Evolutionary conservation across 2,113 vertebrate genomes (phyloP).

Genomic region (Orycteropus afer): DNA sequence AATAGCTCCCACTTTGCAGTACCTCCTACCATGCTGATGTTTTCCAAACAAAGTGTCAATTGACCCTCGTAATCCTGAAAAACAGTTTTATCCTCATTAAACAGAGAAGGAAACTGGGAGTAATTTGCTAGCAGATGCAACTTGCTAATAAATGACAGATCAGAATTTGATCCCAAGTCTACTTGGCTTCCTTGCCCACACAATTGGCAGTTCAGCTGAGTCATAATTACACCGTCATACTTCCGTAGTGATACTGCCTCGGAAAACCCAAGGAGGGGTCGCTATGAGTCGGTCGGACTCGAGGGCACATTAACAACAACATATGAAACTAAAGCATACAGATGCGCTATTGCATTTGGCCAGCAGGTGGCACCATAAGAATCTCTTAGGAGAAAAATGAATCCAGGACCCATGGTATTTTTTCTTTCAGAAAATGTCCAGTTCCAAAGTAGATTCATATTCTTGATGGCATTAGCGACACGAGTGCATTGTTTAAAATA

Average conservation of each 20-base stretch:
- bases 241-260: no score
- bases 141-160: neutral
- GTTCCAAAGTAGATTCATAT: neutral
- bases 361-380: constrained; percentile 30
- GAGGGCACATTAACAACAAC: no score
- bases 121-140: neutral
- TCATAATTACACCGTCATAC: no score
- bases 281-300: no score
- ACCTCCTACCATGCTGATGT: neutral
- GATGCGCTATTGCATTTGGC: neutral
- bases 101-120: neutral
- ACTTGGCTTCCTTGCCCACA: neutral
- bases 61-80: neutral
- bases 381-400: neutral
- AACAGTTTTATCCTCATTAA: neutral
- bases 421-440: neutral
- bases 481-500: neutral
- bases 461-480: neutral
- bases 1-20: neutral
- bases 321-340: neutral
- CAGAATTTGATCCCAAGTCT: neutral
- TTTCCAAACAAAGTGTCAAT: neutral
- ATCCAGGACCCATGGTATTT: neutral
- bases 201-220: no score
- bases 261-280: no score